phyloP scores from a whole-genome alignment of 2,797 vertebrate species.

The Eupleurogrammus muticus region DNA sequence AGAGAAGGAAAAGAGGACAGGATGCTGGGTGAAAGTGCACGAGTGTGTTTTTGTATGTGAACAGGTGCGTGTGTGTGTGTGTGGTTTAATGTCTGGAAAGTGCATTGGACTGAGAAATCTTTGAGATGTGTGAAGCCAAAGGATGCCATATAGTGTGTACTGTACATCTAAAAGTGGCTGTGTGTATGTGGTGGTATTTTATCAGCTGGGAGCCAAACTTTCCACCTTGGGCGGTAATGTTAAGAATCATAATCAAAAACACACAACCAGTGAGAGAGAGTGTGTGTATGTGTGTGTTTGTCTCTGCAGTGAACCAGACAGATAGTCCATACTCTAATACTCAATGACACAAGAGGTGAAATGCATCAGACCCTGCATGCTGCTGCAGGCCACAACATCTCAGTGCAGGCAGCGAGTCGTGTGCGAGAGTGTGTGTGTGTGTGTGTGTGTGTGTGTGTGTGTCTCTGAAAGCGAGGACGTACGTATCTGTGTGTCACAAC shows the following conservation, averaged over 20 bases:
- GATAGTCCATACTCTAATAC: conserved; percentile 68
- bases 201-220: conserved; percentile 53
- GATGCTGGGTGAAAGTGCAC: conserved; percentile 19
- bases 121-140: conserved; percentile 14
- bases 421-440: conserved; percentile 25
- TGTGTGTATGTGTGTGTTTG: conserved; percentile 10
- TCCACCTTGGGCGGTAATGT: conserved; percentile 48
- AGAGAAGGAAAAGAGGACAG: conserved; percentile 17
- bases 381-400: conserved; percentile 72
- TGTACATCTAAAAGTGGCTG: conserved; percentile 3
- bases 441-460: conserved; percentile 31
- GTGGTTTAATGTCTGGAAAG: conserved; percentile 25
- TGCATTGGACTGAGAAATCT: conserved; percentile 1
- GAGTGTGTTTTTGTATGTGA: not conserved
- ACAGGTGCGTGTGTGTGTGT: conserved; percentile 16
- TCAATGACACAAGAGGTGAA: conserved; percentile 76
- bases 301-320: conserved; percentile 56
- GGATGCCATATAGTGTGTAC: conserved; percentile 21
- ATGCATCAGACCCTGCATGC: conserved; percentile 64
- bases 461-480: conserved; percentile 46
- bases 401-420: conserved; percentile 35
- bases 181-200: conserved; percentile 29
- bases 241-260: conserved; percentile 61
- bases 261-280: conserved; percentile 19
- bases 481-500: conserved; percentile 58